Conservation (phyloP, 2,797 vertebrate genomes). For the Phaenicophaeus curvirostris region DNA sequence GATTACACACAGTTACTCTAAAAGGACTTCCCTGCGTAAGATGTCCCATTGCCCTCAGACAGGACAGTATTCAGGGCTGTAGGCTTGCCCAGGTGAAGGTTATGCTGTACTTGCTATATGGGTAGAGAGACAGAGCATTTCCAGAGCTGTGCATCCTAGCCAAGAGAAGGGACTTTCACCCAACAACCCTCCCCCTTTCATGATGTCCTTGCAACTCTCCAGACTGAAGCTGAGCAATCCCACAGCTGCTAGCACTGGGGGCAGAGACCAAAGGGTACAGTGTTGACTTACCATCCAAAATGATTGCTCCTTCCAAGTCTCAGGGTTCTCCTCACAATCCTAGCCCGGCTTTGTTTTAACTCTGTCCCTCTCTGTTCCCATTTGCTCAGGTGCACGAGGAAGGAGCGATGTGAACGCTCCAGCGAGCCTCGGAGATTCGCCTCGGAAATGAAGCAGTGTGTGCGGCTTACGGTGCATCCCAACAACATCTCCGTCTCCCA, state of each 20-base stretch:
- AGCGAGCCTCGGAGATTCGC: constrained; percentile 92
- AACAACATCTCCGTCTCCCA: constrained; percentile 99
- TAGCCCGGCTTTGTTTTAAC: background rate
- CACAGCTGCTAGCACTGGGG: rapidly evolving
- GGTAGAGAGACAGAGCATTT: background rate
- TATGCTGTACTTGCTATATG: background rate
- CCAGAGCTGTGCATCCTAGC: background rate
- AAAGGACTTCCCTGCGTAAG: background rate
- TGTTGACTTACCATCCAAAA: background rate
- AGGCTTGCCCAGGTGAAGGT: background rate
- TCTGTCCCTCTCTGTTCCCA: background rate
- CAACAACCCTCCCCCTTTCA: background rate
- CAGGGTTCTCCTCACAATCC: background rate
- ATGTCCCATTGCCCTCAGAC: background rate
- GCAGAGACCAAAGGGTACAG: rapidly evolving
- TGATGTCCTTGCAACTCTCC: background rate
- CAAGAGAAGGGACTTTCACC: background rate
- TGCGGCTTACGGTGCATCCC: constrained; percentile 93
- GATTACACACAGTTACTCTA: rapidly evolving
- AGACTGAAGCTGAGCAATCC: rapidly evolving
- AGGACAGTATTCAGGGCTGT: background rate
- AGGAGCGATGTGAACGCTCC: constrained; percentile 93
- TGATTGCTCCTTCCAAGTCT: rapidly evolving
- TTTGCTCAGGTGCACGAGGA: constrained; percentile 89
- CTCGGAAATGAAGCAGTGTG: constrained; percentile 95